Percentiles rank a stretch among this genome's conserved stretches.
Conservation (phyloP, 2,797 vertebrate species). For the Lates japonicus region DNA sequence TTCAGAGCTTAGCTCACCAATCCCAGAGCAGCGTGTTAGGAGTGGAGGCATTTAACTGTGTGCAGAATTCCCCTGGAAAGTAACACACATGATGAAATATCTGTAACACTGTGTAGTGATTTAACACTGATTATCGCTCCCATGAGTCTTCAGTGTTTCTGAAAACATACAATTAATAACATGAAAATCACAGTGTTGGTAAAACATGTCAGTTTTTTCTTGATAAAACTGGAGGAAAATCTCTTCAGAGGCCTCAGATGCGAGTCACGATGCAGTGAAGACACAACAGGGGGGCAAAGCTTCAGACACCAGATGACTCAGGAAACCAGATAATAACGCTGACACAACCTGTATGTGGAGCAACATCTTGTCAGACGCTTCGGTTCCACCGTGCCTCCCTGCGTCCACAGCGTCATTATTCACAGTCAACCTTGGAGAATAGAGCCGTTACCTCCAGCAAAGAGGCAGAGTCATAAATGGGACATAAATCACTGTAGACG, state of each 20-base stretch:
- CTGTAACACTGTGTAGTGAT: background rate
- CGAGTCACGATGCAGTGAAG: background rate
- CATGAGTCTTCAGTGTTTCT: background rate
- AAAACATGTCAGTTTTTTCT: background rate
- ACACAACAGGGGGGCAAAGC: slow-evolving; percentile 12
- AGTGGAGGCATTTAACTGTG: slow-evolving; percentile 20
- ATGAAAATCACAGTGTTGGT: background rate
- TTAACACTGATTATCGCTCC: slow-evolving; percentile 3
- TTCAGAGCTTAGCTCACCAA: slow-evolving; percentile 55
- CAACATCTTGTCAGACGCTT: slow-evolving; percentile 29
- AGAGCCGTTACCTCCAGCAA: slow-evolving; percentile 11
- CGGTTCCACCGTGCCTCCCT: background rate
- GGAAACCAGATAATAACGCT: slow-evolving; percentile 28
- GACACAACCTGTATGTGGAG: slow-evolving; percentile 28
- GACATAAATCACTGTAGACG: slow-evolving; percentile 22
- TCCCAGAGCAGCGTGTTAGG: slow-evolving; percentile 26
- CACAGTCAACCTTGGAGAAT: background rate
- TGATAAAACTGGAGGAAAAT: slow-evolving; percentile 19
- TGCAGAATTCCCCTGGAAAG: slow-evolving; percentile 4
- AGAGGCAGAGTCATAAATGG: slow-evolving; percentile 17
- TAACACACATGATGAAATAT: background rate
- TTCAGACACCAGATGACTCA: slow-evolving; percentile 33
- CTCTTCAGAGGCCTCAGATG: slow-evolving; percentile 10
- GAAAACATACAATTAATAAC: background rate
- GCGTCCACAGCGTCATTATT: slow-evolving; percentile 16